Evolutionary conservation across 2,888 invertebrate species (phyloP).

Genomic region (Leptodirus hochenwartii): DNA sequence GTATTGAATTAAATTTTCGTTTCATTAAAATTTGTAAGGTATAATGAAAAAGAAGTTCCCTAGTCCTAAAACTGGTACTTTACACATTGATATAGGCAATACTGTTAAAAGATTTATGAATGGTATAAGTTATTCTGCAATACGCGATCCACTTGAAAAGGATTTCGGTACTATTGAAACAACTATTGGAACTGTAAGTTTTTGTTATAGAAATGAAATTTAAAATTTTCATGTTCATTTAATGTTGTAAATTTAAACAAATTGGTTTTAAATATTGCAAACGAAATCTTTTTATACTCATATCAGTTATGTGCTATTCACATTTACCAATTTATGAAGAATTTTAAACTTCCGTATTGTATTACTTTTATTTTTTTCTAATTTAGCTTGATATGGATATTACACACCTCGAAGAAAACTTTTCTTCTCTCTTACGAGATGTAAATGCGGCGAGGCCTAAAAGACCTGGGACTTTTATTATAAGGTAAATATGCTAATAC

Average conservation of each 20-base stretch:
- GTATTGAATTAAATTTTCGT: too few relatives aligned
- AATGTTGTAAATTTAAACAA: slow-evolving; percentile 7
- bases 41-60: slow-evolving; percentile 65
- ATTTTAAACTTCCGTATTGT: not conserved
- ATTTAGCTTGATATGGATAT: slow-evolving; percentile 56
- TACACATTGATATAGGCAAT: slow-evolving; percentile 41
- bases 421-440: slow-evolving; percentile 43
- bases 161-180: slow-evolving; percentile 51
- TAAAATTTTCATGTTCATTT: slow-evolving; percentile 7
- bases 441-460: slow-evolving; percentile 46
- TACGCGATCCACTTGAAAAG: slow-evolving; percentile 47
- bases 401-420: slow-evolving; percentile 53
- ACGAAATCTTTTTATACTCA: not conserved
- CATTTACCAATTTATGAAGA: too few relatives aligned
- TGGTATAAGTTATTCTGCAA: slow-evolving; percentile 50
- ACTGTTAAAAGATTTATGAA: slow-evolving; percentile 45
- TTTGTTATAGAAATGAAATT: slow-evolving; percentile 1
- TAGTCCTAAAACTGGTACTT: slow-evolving; percentile 41
- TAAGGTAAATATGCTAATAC: slow-evolving; percentile 29
- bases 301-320: too few relatives aligned
- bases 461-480: slow-evolving; percentile 49
- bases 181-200: slow-evolving; percentile 48
- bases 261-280: not conserved
- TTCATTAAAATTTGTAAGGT: too few relatives aligned
- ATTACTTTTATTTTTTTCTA: slow-evolving; percentile 6